Percentiles rank a stretch among this genome's conserved stretches.
Conservation (phyloP, 2,888 invertebrate species). For the Brenthis ino region DNA sequence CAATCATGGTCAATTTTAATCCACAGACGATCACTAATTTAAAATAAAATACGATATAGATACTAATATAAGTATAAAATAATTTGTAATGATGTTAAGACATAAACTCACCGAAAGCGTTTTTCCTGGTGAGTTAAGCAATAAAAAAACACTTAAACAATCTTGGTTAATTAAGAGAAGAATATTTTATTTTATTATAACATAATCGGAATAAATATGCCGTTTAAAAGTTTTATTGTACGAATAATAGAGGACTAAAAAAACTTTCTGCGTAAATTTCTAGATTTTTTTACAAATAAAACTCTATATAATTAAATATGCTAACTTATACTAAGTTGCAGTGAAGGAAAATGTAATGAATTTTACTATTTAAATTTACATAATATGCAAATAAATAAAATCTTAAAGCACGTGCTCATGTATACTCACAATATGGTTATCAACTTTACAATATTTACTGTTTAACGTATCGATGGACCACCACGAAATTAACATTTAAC, state of each 20-base stretch:
- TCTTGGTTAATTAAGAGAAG: slow-evolving; percentile 28
- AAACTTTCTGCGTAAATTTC: neutral
- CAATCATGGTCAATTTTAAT: no score
- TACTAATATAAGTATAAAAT: neutral
- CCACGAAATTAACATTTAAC: slow-evolving; percentile 1
- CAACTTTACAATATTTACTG: neutral
- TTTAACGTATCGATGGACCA: neutral
- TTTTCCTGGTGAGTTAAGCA: slow-evolving; percentile 22
- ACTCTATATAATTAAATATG: no score
- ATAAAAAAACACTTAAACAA: slow-evolving; percentile 32
- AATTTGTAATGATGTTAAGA: slow-evolving; percentile 9
- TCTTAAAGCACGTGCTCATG: neutral
- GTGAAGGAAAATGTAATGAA: no score
- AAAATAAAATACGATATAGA: neutral
- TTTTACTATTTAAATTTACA: neutral
- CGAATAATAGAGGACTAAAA: slow-evolving; percentile 2
- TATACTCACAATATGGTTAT: neutral
- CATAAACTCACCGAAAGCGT: slow-evolving; percentile 26
- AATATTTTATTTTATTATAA: slow-evolving; percentile 25
- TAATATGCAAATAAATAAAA: neutral
- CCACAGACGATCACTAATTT: neutral
- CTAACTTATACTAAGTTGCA: no score
- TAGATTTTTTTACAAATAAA: no score
- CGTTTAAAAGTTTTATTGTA: slow-evolving; percentile 14
- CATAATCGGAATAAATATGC: slow-evolving; percentile 24